These are phyloP conservation scores for Tapirus indicus DNA, from an alignment of 2,797 vertebrate species.

Conservation along the genomic window DNA sequence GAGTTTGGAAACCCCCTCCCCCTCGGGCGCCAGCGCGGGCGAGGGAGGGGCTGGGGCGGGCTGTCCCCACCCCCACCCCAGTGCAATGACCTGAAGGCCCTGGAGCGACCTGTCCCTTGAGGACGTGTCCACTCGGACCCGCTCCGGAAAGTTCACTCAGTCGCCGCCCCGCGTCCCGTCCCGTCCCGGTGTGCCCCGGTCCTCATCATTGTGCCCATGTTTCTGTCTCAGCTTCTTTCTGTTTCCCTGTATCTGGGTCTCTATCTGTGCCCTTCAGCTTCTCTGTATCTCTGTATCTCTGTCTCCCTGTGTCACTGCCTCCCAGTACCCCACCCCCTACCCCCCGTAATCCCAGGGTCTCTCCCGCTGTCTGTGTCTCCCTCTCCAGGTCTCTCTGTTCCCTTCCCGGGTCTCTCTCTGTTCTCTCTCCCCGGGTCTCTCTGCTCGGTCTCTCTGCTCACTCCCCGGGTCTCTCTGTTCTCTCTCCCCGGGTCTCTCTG, in stretches of 20 bases:
- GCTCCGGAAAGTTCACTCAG: conserved; percentile 81
- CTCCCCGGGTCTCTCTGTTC: neutral
- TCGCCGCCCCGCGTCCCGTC: conserved; percentile 63
- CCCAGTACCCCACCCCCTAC: neutral
- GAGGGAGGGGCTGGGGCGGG: neutral
- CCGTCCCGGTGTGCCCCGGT: conserved; percentile 34
- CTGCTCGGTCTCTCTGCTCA: neutral
- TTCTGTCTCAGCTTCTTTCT: neutral
- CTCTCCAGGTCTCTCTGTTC: neutral
- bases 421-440: neutral
- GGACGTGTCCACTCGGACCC: conserved; percentile 75
- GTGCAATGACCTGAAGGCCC: neutral
- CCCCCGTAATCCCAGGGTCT: neutral
- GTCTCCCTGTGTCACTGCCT: neutral
- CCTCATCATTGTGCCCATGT: conserved; percentile 25
- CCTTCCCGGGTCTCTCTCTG: neutral
- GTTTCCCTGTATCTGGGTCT: neutral
- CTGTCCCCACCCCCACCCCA: neutral
- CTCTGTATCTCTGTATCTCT: neutral
- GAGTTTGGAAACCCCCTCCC: conserved; percentile 42
- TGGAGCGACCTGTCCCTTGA: conserved; percentile 42
- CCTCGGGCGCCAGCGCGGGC: neutral
- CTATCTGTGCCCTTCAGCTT: neutral
- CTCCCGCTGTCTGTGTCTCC: neutral
- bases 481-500: neutral